Conservation (phyloP, 2,888 invertebrate genomes). For the Prosapia bicincta region DNA sequence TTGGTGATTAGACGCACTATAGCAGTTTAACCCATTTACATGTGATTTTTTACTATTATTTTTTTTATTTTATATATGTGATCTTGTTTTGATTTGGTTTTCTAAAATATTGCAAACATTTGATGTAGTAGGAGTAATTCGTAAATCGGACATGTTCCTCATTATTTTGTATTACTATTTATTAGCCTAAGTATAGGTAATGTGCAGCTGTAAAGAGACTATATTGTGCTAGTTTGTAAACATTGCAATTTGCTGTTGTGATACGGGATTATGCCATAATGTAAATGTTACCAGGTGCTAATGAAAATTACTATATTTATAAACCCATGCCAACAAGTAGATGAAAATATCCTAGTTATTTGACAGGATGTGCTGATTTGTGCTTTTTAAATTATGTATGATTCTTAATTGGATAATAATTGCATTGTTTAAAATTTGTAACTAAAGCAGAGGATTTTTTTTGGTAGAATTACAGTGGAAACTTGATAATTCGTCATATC, state of each 20-base stretch:
- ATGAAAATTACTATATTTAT: background rate
- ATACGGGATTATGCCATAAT: background rate
- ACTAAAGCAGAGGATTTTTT: background rate
- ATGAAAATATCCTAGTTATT: background rate
- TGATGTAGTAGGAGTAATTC: background rate
- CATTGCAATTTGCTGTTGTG: background rate
- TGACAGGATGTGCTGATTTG: background rate
- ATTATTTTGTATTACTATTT: background rate
- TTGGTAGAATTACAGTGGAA: background rate
- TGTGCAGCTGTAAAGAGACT: background rate
- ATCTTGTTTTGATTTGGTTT: background rate
- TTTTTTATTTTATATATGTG: background rate
- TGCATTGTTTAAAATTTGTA: background rate
- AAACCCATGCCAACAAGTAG: background rate
- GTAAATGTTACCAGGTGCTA: constrained; percentile 2
- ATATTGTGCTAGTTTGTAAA: background rate
- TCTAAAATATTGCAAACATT: background rate
- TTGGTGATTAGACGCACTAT: background rate
- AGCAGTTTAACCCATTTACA: background rate
- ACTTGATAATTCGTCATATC: too few species aligned
- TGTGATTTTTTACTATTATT: background rate
- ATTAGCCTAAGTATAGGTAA: background rate
- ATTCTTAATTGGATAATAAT: background rate
- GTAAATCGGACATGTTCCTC: background rate
- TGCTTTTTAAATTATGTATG: background rate